A percentile compares a stretch with the other conserved stretches of the same genome.
phyloP scores from a whole-genome alignment of 2,113 vertebrate species.

The Helogale parvula region DNA sequence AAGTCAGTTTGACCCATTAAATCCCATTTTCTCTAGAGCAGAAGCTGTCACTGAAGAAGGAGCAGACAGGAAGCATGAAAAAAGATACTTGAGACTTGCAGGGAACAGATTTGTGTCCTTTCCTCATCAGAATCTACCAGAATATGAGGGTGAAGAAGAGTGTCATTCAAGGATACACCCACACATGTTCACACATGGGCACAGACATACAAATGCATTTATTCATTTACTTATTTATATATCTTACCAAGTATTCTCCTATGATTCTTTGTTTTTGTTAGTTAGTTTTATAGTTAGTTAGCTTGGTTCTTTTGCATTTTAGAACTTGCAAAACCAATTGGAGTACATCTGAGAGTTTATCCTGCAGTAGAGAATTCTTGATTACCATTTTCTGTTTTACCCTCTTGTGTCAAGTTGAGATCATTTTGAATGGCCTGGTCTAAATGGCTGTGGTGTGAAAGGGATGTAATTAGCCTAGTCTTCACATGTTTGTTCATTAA shows the following conservation, averaged over 20 bases:
- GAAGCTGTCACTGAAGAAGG: not conserved
- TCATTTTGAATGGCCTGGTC: conserved; percentile 46
- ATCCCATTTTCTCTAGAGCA: not conserved
- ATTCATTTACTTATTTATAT: not conserved
- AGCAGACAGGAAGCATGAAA: not conserved
- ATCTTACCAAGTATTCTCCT: not conserved
- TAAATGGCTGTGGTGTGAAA: conserved; percentile 59
- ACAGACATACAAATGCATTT: not conserved
- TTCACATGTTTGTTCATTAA: conserved; percentile 51
- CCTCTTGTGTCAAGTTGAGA: conserved; percentile 10
- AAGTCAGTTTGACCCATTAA: not conserved
- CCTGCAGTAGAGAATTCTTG: not conserved
- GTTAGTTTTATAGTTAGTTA: not conserved
- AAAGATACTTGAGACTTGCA: not conserved
- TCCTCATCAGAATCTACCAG: not conserved
- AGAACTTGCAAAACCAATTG: not conserved
- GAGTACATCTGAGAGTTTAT: not conserved
- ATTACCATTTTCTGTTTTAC: not conserved
- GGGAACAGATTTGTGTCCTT: not conserved
- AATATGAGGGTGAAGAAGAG: not conserved
- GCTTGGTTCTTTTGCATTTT: conserved; percentile 26
- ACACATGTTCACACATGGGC: too few relatives aligned
- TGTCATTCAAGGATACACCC: not conserved
- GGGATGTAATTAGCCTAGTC: conserved; percentile 51
- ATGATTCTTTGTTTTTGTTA: not conserved